phyloP scores from a whole-genome alignment of 2,888 invertebrate genomes.

The Chesias legatella region DNA sequence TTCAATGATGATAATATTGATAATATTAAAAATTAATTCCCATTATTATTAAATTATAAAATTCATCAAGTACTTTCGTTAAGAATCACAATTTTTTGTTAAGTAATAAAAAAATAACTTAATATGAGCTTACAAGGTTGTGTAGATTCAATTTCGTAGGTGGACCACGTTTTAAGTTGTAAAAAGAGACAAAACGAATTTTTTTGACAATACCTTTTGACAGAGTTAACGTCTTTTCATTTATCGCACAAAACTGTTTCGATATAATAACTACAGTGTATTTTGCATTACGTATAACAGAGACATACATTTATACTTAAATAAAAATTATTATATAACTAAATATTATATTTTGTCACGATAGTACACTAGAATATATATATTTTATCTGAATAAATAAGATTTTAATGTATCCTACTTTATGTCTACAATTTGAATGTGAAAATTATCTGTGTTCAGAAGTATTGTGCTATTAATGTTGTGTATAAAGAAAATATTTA shows the following conservation, averaged over 20 bases:
- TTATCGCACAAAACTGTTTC: slow-evolving; percentile 63
- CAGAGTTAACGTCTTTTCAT: slow-evolving; percentile 50
- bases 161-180: slow-evolving; percentile 44
- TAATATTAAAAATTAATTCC: slow-evolving; percentile 25
- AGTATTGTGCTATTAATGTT: slow-evolving; percentile 62
- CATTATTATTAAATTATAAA: slow-evolving; percentile 5
- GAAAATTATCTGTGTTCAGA: slow-evolving; percentile 71
- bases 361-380: slow-evolving; percentile 40
- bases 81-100: too few relatives aligned
- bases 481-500: slow-evolving; percentile 52
- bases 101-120: background rate
- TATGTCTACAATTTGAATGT: slow-evolving; percentile 70
- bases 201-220: slow-evolving; percentile 73
- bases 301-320: slow-evolving; percentile 49
- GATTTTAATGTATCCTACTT: slow-evolving; percentile 43
- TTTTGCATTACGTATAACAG: slow-evolving; percentile 39
- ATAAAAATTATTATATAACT: slow-evolving; percentile 59
- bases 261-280: slow-evolving; percentile 38
- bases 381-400: slow-evolving; percentile 65
- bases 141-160: slow-evolving; percentile 57
- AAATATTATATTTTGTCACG: slow-evolving; percentile 58
- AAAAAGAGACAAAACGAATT: slow-evolving; percentile 47
- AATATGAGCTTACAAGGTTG: slow-evolving; percentile 71
- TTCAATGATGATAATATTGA: slow-evolving; percentile 17
- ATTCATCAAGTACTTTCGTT: too few relatives aligned